Evolutionary conservation across 1,140 invertebrate genomes (phyloP), one percentile per base, ranked within the genome.

Genomic region (Trichonephila clavipes): DNA sequence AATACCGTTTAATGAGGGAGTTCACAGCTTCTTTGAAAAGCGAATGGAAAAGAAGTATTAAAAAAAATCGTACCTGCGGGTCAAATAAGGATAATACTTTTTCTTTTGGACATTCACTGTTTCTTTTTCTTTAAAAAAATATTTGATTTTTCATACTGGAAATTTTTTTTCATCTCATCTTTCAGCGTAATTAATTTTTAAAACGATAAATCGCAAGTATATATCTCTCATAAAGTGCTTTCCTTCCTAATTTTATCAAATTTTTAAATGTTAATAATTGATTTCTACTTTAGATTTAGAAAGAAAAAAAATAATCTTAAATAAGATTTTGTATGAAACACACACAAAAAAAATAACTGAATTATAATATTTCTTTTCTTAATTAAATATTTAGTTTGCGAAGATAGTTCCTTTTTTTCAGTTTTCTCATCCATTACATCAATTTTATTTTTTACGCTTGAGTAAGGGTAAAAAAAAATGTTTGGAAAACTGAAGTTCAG

Each of bases 191-290:
- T 69, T 69, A 69, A 69, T 69, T 69, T 69, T 21, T 24, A 69
- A 69, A 24, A 12, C 10, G 6, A 69, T 69, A 24, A 69, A 28
- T 69, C n/a, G n/a, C n/a, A 69, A 69, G 19, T 69, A 21, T 24
- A 21, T n/a, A n/a, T n/a, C n/a, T n/a, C n/a, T 69, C 66, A 12
- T 24, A 21, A 21, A 64, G 18, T 1, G 62, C 21, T 69, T 28
- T 24, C 66, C 10, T 69, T 24, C n/a, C n/a, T 69, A 69, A 69
- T 69, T 69, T 69, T 21, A 69, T 69, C n/a, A 24, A 69, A 24
- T 24, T 69, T 69, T 69, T 69, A 69, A 69, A 69, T 69, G 28
- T 69, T 69, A 69, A 69, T 69, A 24, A 69, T 69, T 69, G 66
- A 69, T 69, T 69, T 24, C n/a, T 69, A 24, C 66, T 24, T 69